These are phyloP conservation scores for Smittia aterrima DNA, from an alignment of 2,888 invertebrate species.

Conservation along the genomic window DNA sequence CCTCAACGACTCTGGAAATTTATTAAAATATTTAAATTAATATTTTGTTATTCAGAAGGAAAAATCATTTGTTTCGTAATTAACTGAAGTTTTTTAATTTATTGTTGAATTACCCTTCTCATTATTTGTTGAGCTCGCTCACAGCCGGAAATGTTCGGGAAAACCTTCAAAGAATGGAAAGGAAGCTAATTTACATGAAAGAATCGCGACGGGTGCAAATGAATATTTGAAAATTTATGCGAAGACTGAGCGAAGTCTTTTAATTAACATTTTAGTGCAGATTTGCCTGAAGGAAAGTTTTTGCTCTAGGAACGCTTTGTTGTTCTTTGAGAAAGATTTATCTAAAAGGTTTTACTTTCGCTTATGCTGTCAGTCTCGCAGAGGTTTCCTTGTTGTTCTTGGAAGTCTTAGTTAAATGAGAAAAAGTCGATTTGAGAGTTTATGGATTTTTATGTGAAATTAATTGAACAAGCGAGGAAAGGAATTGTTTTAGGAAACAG, in stretches of 20 bases:
- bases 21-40: not conserved
- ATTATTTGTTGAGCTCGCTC: not conserved
- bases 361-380: no score
- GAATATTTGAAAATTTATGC: constrained; percentile 26
- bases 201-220: constrained; percentile 23
- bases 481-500: no score
- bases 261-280: constrained; percentile 28
- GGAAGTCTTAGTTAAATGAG: no score
- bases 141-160: not conserved
- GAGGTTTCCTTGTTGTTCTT: no score
- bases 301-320: no score
- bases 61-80: constrained; percentile 31
- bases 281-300: constrained; percentile 22
- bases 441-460: no score
- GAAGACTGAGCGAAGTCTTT: constrained; percentile 34
- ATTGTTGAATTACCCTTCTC: not conserved
- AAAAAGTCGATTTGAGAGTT: no score
- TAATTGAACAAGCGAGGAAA: no score
- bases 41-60: constrained; percentile 28
- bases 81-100: constrained; percentile 18
- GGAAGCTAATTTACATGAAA: not conserved
- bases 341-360: no score
- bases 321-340: no score
- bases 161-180: not conserved
- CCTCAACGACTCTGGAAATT: no score